A percentile compares a stretch with the other conserved stretches of the same genome.
Evolutionary conservation across 1,140 invertebrate species (phyloP).

Genomic region (Leptopilina boulardi): DNA sequence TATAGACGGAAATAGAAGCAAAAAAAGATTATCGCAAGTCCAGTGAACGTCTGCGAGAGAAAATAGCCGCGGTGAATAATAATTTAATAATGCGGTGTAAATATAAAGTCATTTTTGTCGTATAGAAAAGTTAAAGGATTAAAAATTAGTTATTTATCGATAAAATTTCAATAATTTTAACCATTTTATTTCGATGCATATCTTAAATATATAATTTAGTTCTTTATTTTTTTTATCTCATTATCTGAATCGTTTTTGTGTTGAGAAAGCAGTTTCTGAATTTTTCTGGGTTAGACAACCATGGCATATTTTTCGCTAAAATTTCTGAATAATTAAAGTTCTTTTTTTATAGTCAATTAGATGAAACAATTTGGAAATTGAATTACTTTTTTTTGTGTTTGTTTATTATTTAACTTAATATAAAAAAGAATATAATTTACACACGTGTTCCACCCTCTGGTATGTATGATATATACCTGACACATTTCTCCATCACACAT

Average conservation of each 20-base stretch:
- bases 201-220: background rate
- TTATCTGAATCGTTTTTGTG: background rate
- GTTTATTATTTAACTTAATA: background rate
- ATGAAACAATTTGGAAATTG: no score
- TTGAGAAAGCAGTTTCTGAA: background rate
- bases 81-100: background rate
- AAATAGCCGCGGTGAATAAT: constrained; percentile 11
- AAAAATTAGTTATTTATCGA: background rate
- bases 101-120: background rate
- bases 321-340: background rate
- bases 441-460: background rate
- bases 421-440: background rate
- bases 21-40: background rate
- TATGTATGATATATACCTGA: no score
- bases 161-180: background rate
- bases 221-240: no score
- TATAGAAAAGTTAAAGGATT: background rate
- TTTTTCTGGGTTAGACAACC: background rate
- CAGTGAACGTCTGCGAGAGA: constrained; percentile 13
- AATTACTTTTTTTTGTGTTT: no score
- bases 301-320: background rate
- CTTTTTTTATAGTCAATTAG: no score
- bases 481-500: background rate
- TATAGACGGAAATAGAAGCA: background rate
- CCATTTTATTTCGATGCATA: background rate